Conservation (phyloP, 1,140 invertebrate genomes). For the Danaus melanippus region DNA sequence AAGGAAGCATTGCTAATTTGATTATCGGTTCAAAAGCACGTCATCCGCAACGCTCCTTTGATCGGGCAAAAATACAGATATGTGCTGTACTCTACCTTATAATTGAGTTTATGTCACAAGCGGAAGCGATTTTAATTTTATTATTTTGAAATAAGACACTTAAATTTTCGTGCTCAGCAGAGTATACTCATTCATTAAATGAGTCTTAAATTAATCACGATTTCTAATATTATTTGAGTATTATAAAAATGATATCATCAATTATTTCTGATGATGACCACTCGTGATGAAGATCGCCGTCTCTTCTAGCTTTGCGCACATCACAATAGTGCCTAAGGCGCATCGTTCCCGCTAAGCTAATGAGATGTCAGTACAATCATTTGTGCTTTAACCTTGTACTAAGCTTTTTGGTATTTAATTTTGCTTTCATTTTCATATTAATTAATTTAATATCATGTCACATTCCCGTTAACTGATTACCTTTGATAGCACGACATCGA, state of each 20-base stretch:
- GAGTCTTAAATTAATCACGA: too few relatives aligned
- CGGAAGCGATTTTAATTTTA: conserved; percentile 12
- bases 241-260: conserved; percentile 1
- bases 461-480: too few relatives aligned
- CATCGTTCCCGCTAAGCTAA: conserved; percentile 63
- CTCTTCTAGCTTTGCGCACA: conserved; percentile 16
- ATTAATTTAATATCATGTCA: conserved; percentile 32
- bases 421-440: conserved; percentile 53
- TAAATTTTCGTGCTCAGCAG: too few relatives aligned
- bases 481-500: too few relatives aligned
- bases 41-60: conserved; percentile 63
- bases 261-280: not conserved
- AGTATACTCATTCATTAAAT: too few relatives aligned
- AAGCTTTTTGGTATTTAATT: conserved; percentile 63
- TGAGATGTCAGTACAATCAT: conserved; percentile 71
- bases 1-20: conserved; percentile 67
- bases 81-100: conserved; percentile 46
- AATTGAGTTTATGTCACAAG: conserved; percentile 18
- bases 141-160: too few relatives aligned
- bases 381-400: conserved; percentile 63
- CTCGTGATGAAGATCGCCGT: conserved; percentile 3
- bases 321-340: conserved; percentile 48
- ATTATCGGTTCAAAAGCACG: conserved; percentile 67
- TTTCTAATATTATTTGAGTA: too few relatives aligned
- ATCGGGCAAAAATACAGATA: conserved; percentile 69